Evolutionary conservation across 2,888 invertebrate genomes (phyloP).

Genomic region (Palloptera scutellata): DNA sequence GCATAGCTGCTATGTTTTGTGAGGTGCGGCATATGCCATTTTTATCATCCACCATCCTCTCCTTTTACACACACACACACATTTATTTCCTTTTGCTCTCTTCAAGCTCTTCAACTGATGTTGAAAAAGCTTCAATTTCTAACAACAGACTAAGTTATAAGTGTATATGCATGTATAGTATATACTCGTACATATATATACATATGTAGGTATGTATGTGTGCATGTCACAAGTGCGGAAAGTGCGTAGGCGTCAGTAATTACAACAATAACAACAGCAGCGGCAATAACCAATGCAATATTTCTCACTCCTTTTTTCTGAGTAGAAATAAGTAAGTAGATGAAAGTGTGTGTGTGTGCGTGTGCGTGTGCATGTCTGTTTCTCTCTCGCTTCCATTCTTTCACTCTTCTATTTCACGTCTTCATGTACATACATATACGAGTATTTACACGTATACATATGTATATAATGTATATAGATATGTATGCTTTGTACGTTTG

Average conservation of each 20-base stretch:
- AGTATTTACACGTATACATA: constrained; percentile 7
- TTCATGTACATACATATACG: not conserved
- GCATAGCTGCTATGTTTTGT: not conserved
- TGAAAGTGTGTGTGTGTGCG: not conserved
- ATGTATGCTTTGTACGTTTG: constrained; percentile 11
- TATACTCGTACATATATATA: constrained; percentile 1
- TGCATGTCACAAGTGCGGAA: constrained; percentile 26
- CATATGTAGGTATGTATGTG: constrained; percentile 6
- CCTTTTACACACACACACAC: too few relatives aligned
- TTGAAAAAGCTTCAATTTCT: too few relatives aligned
- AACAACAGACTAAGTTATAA: constrained; percentile 9
- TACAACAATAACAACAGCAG: too few relatives aligned
- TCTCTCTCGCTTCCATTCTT: constrained; percentile 13
- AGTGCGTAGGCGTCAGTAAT: not conserved
- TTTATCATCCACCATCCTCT: too few relatives aligned
- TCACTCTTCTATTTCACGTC: not conserved
- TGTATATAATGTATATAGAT: constrained; percentile 8
- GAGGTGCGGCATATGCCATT: not conserved
- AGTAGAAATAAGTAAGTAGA: not conserved
- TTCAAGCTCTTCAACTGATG: too few relatives aligned
- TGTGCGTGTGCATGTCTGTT: constrained; percentile 14
- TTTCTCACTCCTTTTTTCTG: not conserved
- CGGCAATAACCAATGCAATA: too few relatives aligned
- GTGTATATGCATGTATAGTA: not conserved
- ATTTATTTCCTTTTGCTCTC: too few relatives aligned